phyloP scores from a whole-genome alignment of 1,140 invertebrate species.

The Conopomorpha cramerella region DNA sequence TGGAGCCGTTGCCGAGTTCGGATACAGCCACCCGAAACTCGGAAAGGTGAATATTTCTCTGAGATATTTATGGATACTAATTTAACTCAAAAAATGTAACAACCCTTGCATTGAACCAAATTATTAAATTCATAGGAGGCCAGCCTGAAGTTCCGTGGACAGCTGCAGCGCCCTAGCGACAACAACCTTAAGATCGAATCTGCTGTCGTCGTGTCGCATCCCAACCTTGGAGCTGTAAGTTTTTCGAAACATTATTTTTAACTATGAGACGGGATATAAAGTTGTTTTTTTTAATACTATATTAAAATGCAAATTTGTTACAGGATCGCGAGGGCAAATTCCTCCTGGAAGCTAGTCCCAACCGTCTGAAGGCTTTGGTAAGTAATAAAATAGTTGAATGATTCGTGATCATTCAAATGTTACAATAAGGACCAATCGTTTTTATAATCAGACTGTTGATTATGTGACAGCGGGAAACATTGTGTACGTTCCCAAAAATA shows the following conservation, averaged over 20 bases:
- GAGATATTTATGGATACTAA: no score
- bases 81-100: no score
- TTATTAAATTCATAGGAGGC: conserved; percentile 33
- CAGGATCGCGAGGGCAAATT: conserved; percentile 43
- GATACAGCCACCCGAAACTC: conserved; percentile 68
- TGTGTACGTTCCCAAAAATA: no score
- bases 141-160: conserved; percentile 19
- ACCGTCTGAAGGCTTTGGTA: conserved; percentile 46
- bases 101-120: no score
- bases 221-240: conserved; percentile 35
- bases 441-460: no score
- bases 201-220: conserved; percentile 22
- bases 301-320: conserved; percentile 8
- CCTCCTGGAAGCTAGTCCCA: conserved; percentile 40
- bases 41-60: conserved; percentile 67
- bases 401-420: no score
- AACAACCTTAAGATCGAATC: conserved; percentile 27
- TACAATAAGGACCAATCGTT: no score
- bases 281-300: background rate
- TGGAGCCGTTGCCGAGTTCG: conserved; percentile 60
- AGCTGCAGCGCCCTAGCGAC: conserved; percentile 16
- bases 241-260: conserved; percentile 1
- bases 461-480: no score
- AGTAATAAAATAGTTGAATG: no score
- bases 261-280: background rate